Base-by-base conservation (phyloP, 2,113 vertebrate genomes). In the Lanius ludovicianus region DNA sequence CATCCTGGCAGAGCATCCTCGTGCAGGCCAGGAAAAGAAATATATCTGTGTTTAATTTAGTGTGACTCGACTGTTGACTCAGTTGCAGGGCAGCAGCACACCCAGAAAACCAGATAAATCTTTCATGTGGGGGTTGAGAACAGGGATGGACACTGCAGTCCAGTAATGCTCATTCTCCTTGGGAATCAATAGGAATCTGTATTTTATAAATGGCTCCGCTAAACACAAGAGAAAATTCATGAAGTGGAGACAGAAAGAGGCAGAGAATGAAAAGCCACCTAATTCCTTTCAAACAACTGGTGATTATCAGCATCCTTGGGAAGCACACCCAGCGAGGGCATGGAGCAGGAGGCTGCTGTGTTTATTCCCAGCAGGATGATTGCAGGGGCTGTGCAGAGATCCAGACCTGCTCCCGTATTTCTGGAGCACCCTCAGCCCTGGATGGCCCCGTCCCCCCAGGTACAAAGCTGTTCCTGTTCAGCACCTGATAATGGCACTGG, bases 151-250 rank as follows among this genome's bases (percentile, higher is more conserved):
- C 87, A 86, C 67, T 52, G 23, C 91, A 94, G 80, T 70, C 27
- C 93, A 89, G 87, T 83, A 78, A 79, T 94, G 95, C 77, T 93
- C 94, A 85, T 60, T 95, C 89, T 96, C 89, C 53, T 56, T 20
- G 89, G 90, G 95, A 96, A 97, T 97, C 97, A 96, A 96, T 97
- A 94, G 80, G 88, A 86, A 96, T 74, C 69, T 91, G 92, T 96
- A 96, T 96, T 97, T 96, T 95, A 97, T 96, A 97, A 97, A 95
- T 50, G 79, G 95, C 74, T 92, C 87, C 35, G 41, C 76, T 93
- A 92, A 90, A 92, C 82, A 90, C 9, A 59, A 74, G 56, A 91
- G 91, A 81, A 95, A 97, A 97, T 94, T 96, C 92, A 82, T 60
- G 79, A 75, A 92, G 94, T 37, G 56, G 57, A 64, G 91, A 33